These are phyloP conservation scores for Thunnus albacares DNA, from an alignment of 2,797 vertebrate species.

Conservation along the genomic window DNA sequence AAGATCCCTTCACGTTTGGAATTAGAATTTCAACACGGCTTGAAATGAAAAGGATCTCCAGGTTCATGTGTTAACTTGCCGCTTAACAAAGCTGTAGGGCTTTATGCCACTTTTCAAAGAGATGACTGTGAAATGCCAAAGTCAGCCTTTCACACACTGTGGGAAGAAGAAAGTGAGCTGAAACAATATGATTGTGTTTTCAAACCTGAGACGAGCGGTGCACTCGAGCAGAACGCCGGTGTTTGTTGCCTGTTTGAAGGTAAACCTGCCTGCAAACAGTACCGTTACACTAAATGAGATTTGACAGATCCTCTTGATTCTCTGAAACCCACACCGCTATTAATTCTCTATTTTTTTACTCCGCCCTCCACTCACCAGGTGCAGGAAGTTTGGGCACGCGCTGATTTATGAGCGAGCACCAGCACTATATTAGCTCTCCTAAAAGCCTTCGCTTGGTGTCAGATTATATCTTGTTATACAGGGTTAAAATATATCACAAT, in stretches of 20 bases:
- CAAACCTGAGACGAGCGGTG: conserved; percentile 26
- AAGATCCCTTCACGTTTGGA: conserved; percentile 46
- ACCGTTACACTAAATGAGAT: conserved; percentile 12
- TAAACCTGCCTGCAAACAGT: conserved; percentile 32
- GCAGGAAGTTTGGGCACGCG: conserved; percentile 16
- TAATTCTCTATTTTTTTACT: conserved; percentile 26
- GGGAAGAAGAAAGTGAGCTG: conserved; percentile 58
- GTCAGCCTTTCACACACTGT: conserved; percentile 63
- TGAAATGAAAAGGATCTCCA: conserved; percentile 63
- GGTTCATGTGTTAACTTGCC: conserved; percentile 82
- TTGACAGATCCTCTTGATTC: conserved; percentile 20
- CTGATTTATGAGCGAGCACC: conserved; percentile 27
- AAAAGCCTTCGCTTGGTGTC: conserved; percentile 3
- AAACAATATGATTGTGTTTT: conserved; percentile 52
- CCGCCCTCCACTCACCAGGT: conserved; percentile 44
- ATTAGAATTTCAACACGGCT: conserved; percentile 68
- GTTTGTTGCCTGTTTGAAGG: conserved; percentile 45
- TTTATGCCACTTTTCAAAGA: conserved; percentile 69
- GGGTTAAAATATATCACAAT: too few relatives aligned
- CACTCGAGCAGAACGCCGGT: conserved; percentile 27
- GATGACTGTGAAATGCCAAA: conserved; percentile 63
- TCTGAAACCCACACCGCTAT: background rate
- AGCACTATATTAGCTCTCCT: background rate
- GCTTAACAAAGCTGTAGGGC: conserved; percentile 75
- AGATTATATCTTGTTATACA: background rate